Base-by-base conservation (phyloP, 2,888 invertebrate species). In the Andrena hattorfiana region DNA sequence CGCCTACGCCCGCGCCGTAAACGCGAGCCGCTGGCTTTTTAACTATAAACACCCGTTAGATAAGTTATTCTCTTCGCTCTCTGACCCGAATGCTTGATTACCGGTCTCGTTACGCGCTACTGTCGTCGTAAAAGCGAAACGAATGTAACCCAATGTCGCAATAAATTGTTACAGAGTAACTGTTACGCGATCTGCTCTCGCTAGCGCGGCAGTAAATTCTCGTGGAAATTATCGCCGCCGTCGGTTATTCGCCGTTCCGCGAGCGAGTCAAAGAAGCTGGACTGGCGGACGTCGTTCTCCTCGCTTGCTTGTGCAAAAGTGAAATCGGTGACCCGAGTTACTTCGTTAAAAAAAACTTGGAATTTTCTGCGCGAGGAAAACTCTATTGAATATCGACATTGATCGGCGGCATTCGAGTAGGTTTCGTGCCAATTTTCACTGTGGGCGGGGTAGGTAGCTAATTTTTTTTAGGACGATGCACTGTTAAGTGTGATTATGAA, bases 131-230 rank as follows among this genome's bases (percentile, higher is more conserved):
- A 83, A 83, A 83, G 73, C 79, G 79, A 75, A 80, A 74, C 74
- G 76, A 75, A 68, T 83, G 64, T 74, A 77, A 71, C 75, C 64
- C 77, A 78, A 78, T 84, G 85, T 85, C 84, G 84, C 77, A 78
- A 85, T 85, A 85, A 85, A 85, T 85, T 81, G 77, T 85, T 75
- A 80, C 76, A 73, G 62, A 32, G 68, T 77, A 77, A 85, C 81
- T 76, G 84, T 85, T 82, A 83, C 69, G 68, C 84, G 83, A 75
- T 70, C 69, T 26, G n/a, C 32, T 49, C 26, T 62, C 48, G 62
- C 72, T 20, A 10, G n/a, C 1, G 26, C 32, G 32, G 59, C 35
- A 62, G 59, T 83, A 79, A 84, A 83, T 78, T 78, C 69, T 35
- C 67, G 28, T n/a, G 28, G 42, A 72, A 83, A 84, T 78, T 71